Conservation (phyloP, 2,888 invertebrate species). For the Cryptocephalus primarius region DNA sequence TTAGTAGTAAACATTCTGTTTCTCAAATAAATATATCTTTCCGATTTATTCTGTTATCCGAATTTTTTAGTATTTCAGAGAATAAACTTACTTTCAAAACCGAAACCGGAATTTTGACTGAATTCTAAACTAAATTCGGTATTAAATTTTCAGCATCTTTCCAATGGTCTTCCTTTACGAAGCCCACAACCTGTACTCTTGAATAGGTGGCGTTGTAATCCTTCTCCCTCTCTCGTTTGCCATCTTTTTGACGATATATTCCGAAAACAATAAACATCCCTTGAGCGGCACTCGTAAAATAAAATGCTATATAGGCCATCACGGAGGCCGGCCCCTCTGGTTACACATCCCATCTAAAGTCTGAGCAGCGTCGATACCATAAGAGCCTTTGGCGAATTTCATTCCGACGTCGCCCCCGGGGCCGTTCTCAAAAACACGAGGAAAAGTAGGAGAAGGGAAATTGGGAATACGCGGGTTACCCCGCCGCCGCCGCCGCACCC, state of each 20-base stretch:
- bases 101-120: too few relatives aligned
- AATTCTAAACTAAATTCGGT: too few relatives aligned
- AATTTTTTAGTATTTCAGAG: too few relatives aligned
- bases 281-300: slow-evolving; percentile 10
- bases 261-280: slow-evolving; percentile 11
- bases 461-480: neutral
- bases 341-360: slow-evolving; percentile 12
- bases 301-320: slow-evolving; percentile 14
- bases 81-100: too few relatives aligned
- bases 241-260: neutral
- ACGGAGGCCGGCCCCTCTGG: slow-evolving; percentile 12
- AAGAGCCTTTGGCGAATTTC: slow-evolving; percentile 14
- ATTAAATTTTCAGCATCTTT: too few relatives aligned
- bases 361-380: slow-evolving; percentile 15
- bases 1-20: too few relatives aligned
- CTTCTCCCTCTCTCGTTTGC: neutral
- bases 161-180: too few relatives aligned
- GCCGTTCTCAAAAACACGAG: slow-evolving; percentile 6
- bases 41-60: too few relatives aligned
- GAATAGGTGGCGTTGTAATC: neutral
- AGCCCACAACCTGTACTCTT: too few relatives aligned
- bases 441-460: slow-evolving; percentile 2
- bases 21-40: too few relatives aligned
- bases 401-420: slow-evolving; percentile 16
- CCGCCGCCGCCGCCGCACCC: too few relatives aligned